Percentiles rank a stretch among this genome's conserved stretches.
phyloP scores from a whole-genome alignment of 2,113 vertebrate genomes.

The Oreochromis tanganicae region DNA sequence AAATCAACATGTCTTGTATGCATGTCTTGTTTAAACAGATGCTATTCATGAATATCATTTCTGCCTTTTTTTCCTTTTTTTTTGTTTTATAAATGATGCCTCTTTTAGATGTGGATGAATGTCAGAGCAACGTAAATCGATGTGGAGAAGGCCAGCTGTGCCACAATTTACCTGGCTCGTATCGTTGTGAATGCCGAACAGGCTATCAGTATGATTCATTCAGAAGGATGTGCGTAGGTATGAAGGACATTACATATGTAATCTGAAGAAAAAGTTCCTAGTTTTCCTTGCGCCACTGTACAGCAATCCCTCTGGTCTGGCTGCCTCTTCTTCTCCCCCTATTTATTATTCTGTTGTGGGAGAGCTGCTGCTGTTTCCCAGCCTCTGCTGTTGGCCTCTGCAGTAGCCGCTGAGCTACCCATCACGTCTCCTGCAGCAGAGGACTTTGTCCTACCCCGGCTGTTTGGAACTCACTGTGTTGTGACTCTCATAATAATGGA shows the following conservation, averaged over 20 bases:
- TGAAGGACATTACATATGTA: background rate
- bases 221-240: conserved; percentile 84
- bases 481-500: conserved; percentile 62
- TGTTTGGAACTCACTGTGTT: conserved; percentile 51
- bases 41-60: background rate
- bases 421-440: conserved; percentile 34
- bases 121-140: conserved; percentile 72
- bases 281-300: background rate
- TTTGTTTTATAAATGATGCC: background rate
- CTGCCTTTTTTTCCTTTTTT: background rate
- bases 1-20: background rate
- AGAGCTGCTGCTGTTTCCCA: conserved; percentile 15
- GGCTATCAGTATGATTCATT: conserved; percentile 86
- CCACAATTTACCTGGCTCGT: conserved; percentile 84
- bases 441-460: background rate
- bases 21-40: background rate
- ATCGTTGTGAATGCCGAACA: conserved; percentile 86
- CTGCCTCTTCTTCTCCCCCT: background rate
- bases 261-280: background rate
- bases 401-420: background rate
- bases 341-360: conserved; percentile 40
- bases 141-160: conserved; percentile 85
- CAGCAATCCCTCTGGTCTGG: background rate
- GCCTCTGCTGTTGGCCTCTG: conserved; percentile 1
- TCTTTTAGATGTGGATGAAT: conserved; percentile 86